Base-by-base conservation (phyloP, 2,888 invertebrate species). In the Catocala sponsa region DNA sequence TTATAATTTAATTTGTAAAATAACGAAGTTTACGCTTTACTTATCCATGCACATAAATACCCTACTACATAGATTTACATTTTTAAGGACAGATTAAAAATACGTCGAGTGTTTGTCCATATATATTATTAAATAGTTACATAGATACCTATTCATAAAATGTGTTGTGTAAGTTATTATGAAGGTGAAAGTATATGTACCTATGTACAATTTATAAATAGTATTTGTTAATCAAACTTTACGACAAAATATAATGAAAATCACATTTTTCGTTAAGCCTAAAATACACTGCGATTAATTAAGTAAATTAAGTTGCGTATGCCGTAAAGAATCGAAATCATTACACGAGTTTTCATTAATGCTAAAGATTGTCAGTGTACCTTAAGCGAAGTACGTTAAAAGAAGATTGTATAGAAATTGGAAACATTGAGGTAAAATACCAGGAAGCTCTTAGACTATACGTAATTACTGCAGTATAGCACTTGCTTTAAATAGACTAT, bases 1-100 rank as follows among this genome's bases (percentile, higher is more conserved):
- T 79, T 81, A 80, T 59, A 65, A 70, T 69, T 58, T 55, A 52
- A 53, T 74, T 71, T 72, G 65, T 67, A 76, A 76, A 80, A 76
- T 61, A 79, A 70, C 59, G 42, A 71, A 67, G 56, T 57, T 68
- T 60, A 67, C 32, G 56, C 54, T n/a, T 56, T 61, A 63, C 48
- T 61, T 66, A 61, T 15, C n/a, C 38, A 67, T 71, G 63, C 76
- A 71, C 57, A 65, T 53, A 65, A 60, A 57, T 67, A 66, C 52
- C 12, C 65, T 66, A 65, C 58, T 35, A 71, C 63, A 61, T 54
- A 63, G 49, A 55, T 63, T 59, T 65, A 72, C 67, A 71, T 55
- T 65, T 57, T 49, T 51, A 66, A 65, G 58, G 65, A 72, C 63
- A 70, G 72, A 65, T 47, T 59, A 63, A 65, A 63, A 10, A 46